Evolutionary conservation across 2,113 vertebrate genomes (phyloP).

Genomic region (Syngnathoides biaculeatus): DNA sequence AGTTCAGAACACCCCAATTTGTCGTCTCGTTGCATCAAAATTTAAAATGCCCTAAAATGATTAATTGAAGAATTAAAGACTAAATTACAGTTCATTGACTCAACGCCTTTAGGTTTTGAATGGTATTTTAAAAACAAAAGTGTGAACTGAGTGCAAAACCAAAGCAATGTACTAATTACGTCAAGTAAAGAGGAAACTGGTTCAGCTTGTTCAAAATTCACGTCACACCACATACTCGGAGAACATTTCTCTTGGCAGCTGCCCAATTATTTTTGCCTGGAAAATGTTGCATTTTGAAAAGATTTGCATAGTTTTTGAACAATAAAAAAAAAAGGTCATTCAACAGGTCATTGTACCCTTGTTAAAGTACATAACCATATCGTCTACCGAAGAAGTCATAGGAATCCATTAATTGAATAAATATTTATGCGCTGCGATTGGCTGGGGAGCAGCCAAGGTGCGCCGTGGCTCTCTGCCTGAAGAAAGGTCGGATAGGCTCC

Average conservation of each 20-base stretch:
- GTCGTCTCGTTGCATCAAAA: neutral
- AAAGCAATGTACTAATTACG: neutral
- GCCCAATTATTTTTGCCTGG: neutral
- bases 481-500: too few species aligned
- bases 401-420: too few species aligned
- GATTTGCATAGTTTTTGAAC: neutral
- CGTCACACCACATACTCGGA: neutral
- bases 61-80: neutral
- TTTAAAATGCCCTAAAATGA: neutral
- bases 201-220: neutral
- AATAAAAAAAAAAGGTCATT: neutral
- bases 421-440: too few species aligned
- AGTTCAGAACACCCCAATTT: neutral
- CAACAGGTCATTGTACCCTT: neutral
- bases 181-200: neutral
- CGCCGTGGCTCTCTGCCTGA: too few species aligned
- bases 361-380: too few species aligned
- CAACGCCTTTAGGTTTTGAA: neutral
- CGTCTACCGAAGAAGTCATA: too few species aligned
- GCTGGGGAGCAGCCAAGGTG: too few species aligned
- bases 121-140: neutral
- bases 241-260: neutral
- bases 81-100: neutral
- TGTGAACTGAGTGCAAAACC: neutral
- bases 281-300: neutral